Base-by-base conservation (phyloP, 2,888 invertebrate genomes). In the Iselma pallidipennis region DNA sequence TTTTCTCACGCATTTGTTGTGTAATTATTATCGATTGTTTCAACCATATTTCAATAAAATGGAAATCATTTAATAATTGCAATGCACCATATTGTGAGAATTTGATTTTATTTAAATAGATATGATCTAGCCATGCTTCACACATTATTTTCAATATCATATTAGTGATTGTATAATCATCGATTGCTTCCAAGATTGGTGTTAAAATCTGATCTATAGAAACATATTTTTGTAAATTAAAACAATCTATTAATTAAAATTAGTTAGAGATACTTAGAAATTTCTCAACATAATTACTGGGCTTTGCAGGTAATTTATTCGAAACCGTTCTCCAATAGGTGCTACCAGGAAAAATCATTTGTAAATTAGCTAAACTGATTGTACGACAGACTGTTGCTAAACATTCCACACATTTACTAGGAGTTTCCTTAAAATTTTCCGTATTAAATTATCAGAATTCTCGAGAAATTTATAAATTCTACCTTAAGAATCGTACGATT, bases 51-150 rank as follows among this genome's bases (percentile, higher is more conserved):
- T 88, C 85, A 0, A 94, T 89, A 72, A 89, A 88, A 55, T 89
- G 91, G 76, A 95, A 94, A 81, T 95, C 94, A n/a, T 88, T 87
- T 21, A 94, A 80, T 48, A 95, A 82, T 71, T 93, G 92, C 49
- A 88, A 81, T 0, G 94, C 94, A 2, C 94, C 95, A 82, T 88
- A 85, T 58, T 88, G 85, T 61, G 91, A 91, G 81, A 95, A 95
- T 77, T 91, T 92, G 23, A 94, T 90, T 79, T 89, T 89, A 67
- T 91, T 89, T 50, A 88, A 87, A 77, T 92, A 93, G 68, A 95
- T 94, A 72, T 92, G 92, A 78, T 94, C 92, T 55, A 95, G 82
- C 94, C 94, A 94, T 0, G 94, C 89, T 78, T 94, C 94, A 75
- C 94, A 92, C 83, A 93, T 89, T 28, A 94, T 88, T 76, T 89